These are phyloP conservation scores for Platysternon megacephalum DNA, from an alignment of 2,113 vertebrate species.

Conservation along the genomic window DNA sequence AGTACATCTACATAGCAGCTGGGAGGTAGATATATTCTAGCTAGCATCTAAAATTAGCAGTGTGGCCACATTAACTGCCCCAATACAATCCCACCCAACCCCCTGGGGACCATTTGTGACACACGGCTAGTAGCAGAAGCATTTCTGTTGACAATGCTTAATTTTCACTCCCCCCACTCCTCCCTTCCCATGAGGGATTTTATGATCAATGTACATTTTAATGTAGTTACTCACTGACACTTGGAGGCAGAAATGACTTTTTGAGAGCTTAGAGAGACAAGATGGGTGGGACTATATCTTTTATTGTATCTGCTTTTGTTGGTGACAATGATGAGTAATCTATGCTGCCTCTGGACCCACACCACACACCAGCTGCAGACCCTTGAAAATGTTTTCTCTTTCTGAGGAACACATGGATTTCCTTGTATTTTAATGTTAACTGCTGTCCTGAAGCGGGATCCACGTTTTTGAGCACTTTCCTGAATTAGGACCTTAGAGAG, in stretches of 20 bases:
- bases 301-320: neutral
- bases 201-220: neutral
- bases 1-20: neutral
- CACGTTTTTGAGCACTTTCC: neutral
- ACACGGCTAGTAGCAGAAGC: neutral
- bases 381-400: neutral
- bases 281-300: neutral
- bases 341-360: neutral
- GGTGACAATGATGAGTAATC: neutral
- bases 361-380: neutral
- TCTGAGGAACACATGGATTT: neutral
- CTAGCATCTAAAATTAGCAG: neutral
- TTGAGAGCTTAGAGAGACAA: neutral
- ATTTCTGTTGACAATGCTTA: neutral
- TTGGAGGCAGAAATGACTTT: neutral
- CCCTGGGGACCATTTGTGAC: neutral
- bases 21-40: neutral
- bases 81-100: neutral
- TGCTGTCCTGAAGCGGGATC: accelerated
- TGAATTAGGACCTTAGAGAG: neutral
- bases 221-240: neutral
- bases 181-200: neutral
- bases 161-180: neutral
- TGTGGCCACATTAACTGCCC: neutral
- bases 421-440: neutral